Evolutionary conservation across 2,113 vertebrate species (phyloP).

Genomic region (Oreochromis tanganicae): DNA sequence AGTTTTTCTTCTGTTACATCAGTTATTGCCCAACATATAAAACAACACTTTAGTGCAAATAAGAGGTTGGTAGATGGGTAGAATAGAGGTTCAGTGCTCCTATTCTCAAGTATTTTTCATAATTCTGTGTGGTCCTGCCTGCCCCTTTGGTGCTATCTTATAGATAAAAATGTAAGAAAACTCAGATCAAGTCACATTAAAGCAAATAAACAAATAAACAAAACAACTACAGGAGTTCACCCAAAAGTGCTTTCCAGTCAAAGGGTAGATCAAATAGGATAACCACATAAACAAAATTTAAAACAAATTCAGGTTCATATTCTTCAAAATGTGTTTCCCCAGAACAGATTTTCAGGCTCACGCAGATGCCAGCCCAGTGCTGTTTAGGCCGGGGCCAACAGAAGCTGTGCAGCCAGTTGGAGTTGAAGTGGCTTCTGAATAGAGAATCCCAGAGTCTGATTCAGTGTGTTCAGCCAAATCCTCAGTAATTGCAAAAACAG

Average conservation of each 20-base stretch:
- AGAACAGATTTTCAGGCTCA: not conserved
- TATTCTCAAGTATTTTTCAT: not conserved
- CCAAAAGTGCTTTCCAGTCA: not conserved
- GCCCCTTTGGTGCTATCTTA: not conserved
- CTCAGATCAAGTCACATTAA: not conserved
- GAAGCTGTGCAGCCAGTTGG: constrained; percentile 63
- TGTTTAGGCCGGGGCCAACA: constrained; percentile 33
- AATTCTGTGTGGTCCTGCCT: not conserved
- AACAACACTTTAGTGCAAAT: not conserved
- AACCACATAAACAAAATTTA: not conserved
- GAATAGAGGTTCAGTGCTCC: not conserved
- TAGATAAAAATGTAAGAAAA: not conserved
- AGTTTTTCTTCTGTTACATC: not conserved
- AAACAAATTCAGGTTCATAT: not conserved
- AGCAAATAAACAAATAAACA: not conserved
- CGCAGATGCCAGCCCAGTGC: not conserved
- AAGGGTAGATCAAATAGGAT: not conserved
- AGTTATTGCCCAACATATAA: not conserved
- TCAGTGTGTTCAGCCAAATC: constrained; percentile 71
- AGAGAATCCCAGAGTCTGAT: constrained; percentile 57
- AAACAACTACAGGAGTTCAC: not conserved
- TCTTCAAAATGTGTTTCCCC: not conserved
- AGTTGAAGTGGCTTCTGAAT: constrained; percentile 55
- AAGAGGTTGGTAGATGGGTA: not conserved
- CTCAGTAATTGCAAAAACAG: constrained; percentile 75